Evolutionary conservation across 2,797 vertebrate species (phyloP), one percentile per base, ranked within the genome.

Genomic region (Xiphorhynchus erythropygius): DNA sequence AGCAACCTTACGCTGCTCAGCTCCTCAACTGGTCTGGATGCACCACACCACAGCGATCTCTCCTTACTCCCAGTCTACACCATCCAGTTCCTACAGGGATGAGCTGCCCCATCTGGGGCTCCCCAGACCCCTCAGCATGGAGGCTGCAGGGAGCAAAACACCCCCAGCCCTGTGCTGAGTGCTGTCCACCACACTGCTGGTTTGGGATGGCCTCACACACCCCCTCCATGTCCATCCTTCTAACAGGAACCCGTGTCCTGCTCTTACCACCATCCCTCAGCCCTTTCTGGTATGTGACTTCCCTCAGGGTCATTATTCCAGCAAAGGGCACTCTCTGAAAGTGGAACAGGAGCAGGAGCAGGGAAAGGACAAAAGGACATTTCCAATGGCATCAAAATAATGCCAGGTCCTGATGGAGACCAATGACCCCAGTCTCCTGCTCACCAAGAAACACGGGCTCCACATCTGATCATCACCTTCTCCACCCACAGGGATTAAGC

Each of bases 131-230:
- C 47, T 25, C 3, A 3, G 37, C 44, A 69, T 10, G 47, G 56
- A 39, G 35, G 39, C 8, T 1, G 5, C 71, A 79, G 27, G 14
- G 44, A 46, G 22, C 0, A 0, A 32, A n/a, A 75, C n/a, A 9
- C 15, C 28, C 33, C 25, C 44, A 83, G 55, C 15, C 33, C 59
- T 0, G 0, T 19, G 25, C 47, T 11, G 41, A 76, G 18, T 15
- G 47, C 35, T 84, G 73, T 44, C 57, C 46, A 25, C 22, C 55
- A 5, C 39, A 4, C 30, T 3, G 4, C 0, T 46, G 47, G 27
- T 27, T 53, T 55, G 64, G 42, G 39, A 55, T 0, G 5, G 71
- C 44, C 14, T 46, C 0, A 0, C 0, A 12, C 19, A 18, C 11
- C 11, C 25, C 41, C 27, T 62, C 23, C 56, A 55, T 28, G 69